A percentile compares a stretch with the other conserved stretches of the same genome.
These are phyloP conservation scores for Rousettus madagascariensis DNA, from an alignment of 2,797 vertebrate species.

Conservation along the genomic window DNA sequence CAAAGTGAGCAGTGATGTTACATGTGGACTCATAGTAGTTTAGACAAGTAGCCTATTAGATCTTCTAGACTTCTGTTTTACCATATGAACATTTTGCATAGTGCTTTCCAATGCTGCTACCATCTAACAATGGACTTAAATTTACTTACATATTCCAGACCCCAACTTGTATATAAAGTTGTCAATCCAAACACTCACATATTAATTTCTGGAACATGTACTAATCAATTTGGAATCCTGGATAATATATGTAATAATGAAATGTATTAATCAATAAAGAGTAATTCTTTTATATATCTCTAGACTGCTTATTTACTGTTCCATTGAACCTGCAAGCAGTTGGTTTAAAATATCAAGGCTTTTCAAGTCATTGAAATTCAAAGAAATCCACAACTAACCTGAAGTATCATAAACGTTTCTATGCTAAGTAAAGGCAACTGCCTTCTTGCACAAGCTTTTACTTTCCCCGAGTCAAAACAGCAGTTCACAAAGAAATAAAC, in stretches of 20 bases:
- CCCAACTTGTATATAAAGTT: neutral
- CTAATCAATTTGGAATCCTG: neutral
- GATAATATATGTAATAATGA: neutral
- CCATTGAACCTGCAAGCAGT: neutral
- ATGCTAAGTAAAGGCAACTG: constrained; percentile 16
- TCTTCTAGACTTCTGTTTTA: constrained; percentile 1
- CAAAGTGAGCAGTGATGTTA: neutral
- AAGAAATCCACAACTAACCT: constrained; percentile 25
- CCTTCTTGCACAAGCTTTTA: neutral
- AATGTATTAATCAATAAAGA: neutral
- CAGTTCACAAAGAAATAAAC: neutral
- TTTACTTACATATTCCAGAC: neutral
- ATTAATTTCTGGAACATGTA: constrained; percentile 16
- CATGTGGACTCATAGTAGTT: neutral
- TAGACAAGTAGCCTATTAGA: neutral
- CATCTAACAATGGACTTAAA: neutral
- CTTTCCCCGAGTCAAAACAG: neutral
- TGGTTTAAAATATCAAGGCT: neutral
- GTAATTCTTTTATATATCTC: neutral
- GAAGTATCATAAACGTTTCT: constrained; percentile 1
- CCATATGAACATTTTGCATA: neutral
- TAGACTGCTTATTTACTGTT: neutral
- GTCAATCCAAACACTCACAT: neutral
- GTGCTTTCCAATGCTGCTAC: neutral
- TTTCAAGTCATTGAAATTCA: neutral